phyloP scores from a whole-genome alignment of 2,797 vertebrate species.

The Sus cebifrons region DNA sequence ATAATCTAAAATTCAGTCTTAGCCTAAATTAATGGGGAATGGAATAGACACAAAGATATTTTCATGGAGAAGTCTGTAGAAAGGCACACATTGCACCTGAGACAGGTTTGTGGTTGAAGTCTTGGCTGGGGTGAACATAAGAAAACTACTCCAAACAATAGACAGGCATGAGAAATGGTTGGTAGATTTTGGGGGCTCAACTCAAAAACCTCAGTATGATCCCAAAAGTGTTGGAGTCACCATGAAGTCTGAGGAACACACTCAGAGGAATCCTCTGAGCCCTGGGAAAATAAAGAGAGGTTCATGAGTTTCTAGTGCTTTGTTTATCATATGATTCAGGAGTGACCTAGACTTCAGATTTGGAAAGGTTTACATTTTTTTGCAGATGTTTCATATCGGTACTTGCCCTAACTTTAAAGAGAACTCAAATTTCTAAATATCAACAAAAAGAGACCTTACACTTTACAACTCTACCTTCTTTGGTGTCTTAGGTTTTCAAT shows the following conservation, averaged over 20 bases:
- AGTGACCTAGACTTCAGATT: neutral
- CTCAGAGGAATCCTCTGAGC: neutral
- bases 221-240: neutral
- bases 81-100: neutral
- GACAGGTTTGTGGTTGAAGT: neutral
- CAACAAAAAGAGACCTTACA: neutral
- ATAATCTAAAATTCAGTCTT: neutral
- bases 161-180: no score
- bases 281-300: neutral
- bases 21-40: neutral
- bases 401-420: neutral
- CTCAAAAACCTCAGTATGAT: neutral
- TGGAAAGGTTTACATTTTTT: neutral
- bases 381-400: neutral
- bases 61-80: neutral
- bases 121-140: neutral
- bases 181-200: neutral
- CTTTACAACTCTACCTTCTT: neutral
- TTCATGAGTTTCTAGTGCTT: neutral
- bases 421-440: conserved; percentile 13
- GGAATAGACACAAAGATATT: neutral
- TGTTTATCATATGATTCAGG: neutral
- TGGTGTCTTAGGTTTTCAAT: neutral
- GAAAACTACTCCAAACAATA: neutral
- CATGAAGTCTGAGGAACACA: neutral